A percentile compares a stretch with the other conserved stretches of the same genome.
These are phyloP conservation scores for Bungarus multicinctus DNA, from an alignment of 2,113 vertebrate species.

Conservation along the genomic window DNA sequence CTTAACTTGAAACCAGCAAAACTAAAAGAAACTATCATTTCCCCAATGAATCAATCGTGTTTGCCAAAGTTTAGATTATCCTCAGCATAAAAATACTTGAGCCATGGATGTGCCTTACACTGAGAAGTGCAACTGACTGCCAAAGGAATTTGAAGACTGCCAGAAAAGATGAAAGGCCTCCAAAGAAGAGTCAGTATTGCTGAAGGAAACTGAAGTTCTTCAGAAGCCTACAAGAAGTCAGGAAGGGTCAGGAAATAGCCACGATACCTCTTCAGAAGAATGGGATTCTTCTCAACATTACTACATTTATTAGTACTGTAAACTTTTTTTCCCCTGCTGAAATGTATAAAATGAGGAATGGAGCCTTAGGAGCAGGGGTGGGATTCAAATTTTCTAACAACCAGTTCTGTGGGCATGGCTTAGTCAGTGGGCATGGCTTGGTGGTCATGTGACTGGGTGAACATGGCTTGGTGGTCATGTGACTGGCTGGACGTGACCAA, in stretches of 20 bases:
- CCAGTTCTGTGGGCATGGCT: no score
- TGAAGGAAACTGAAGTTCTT: neutral
- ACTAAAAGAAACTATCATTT: neutral
- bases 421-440: no score
- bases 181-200: neutral
- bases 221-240: neutral
- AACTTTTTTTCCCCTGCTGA: accelerated
- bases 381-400: no score
- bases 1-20: neutral
- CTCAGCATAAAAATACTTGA: neutral
- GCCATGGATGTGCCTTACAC: neutral
- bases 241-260: neutral
- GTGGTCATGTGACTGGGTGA: no score
- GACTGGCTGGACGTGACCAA: no score
- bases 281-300: neutral
- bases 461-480: no score
- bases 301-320: neutral
- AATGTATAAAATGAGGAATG: neutral
- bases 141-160: neutral
- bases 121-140: neutral
- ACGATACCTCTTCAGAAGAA: neutral
- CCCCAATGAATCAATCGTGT: neutral
- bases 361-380: neutral
- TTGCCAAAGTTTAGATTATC: neutral
- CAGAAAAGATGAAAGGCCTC: neutral